Conservation (phyloP, 2,888 invertebrate species). For the Ephialtes manifestator region DNA sequence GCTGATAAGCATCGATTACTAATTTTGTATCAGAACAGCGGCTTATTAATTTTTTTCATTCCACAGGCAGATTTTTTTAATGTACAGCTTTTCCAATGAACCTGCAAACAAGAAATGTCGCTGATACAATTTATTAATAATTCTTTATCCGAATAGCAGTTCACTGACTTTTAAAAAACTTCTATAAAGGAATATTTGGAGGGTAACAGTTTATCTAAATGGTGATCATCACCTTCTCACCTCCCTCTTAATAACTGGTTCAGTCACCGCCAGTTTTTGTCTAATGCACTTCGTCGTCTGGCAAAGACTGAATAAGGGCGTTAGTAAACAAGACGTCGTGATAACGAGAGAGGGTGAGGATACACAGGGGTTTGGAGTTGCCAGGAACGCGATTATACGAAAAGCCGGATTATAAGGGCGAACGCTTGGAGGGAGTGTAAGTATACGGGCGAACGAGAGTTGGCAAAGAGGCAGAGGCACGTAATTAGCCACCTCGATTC, state of each 20-base stretch:
- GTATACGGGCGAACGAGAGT: conserved; percentile 15
- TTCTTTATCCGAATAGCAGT: neutral
- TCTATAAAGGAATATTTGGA: neutral
- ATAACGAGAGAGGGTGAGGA: conserved; percentile 15
- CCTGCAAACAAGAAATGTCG: too few species aligned
- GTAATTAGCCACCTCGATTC: conserved; percentile 32
- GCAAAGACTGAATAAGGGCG: conserved; percentile 6
- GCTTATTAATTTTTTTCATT: too few species aligned
- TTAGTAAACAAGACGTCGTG: conserved; percentile 2
- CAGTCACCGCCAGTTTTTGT: neutral
- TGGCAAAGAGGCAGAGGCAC: conserved; percentile 16
- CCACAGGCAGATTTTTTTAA: too few species aligned
- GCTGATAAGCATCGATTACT: neutral
- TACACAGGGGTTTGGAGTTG: neutral
- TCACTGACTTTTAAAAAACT: neutral
- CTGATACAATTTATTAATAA: too few species aligned
- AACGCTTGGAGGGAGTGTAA: neutral
- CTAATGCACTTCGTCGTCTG: conserved; percentile 2
- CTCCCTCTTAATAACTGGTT: neutral
- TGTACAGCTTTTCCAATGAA: too few species aligned
- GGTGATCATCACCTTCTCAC: neutral
- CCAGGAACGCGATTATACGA: conserved; percentile 18
- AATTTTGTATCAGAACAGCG: too few species aligned
- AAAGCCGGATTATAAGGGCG: conserved; percentile 13
- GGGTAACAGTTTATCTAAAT: neutral